Evolutionary conservation across 2,797 vertebrate genomes (phyloP).

Genomic region (Crocodylus rhombifer): DNA sequence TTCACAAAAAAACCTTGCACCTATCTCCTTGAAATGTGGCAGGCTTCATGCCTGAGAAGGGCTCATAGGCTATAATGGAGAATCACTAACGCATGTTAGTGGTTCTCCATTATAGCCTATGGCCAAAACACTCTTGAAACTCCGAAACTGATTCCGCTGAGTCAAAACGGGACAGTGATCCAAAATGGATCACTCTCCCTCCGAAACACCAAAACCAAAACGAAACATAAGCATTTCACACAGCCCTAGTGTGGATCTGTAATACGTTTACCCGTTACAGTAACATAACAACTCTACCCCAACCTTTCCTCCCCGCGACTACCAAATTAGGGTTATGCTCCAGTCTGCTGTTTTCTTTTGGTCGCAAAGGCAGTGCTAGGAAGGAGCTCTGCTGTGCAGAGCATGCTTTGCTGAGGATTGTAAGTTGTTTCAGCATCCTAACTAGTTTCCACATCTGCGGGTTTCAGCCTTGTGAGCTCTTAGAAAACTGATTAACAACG

Average conservation of each 20-base stretch:
- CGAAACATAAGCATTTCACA: no score
- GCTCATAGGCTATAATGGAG: no score
- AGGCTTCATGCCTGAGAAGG: no score
- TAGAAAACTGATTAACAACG: constrained; percentile 48
- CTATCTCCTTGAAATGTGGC: no score
- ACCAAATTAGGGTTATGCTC: constrained; percentile 12
- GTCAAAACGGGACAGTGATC: no score
- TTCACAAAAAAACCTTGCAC: no score
- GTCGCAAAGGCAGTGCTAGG: constrained; percentile 75
- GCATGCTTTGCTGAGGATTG: constrained; percentile 47
- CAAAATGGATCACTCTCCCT: no score
- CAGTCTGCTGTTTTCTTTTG: constrained; percentile 67
- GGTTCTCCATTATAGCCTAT: no score
- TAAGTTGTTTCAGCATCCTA: constrained; percentile 74
- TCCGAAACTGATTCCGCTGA: no score
- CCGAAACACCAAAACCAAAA: no score
- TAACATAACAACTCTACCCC: constrained; percentile 50
- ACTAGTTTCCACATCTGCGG: constrained; percentile 52
- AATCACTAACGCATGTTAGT: no score
- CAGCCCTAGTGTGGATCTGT: constrained; percentile 52
- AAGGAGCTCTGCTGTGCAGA: constrained; percentile 64
- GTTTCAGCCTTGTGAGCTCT: constrained; percentile 59
- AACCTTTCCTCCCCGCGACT: background rate
- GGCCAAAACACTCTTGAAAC: no score
- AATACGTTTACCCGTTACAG: constrained; percentile 65